Evolutionary conservation across 2,888 invertebrate species (phyloP).

Genomic region (Uropetala carovei): DNA sequence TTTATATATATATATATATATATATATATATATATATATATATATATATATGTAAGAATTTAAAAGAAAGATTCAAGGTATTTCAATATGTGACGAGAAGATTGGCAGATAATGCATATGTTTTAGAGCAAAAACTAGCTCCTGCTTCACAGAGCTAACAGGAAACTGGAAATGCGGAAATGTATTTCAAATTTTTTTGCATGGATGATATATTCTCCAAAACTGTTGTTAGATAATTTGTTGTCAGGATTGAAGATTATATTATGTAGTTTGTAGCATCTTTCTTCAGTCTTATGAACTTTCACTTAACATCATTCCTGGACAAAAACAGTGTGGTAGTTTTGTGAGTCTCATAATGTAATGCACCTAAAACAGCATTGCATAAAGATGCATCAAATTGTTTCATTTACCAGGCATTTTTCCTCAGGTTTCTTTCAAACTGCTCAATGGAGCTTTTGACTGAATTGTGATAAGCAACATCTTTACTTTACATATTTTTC

Average conservation of each 20-base stretch:
- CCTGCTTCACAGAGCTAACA: conserved; percentile 2
- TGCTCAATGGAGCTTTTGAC: not conserved
- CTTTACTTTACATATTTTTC: not conserved
- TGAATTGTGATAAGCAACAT: conserved; percentile 49
- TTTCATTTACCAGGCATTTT: not conserved
- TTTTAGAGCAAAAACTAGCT: conserved; percentile 32
- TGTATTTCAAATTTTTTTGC: conserved; percentile 37
- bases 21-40: too few relatives aligned
- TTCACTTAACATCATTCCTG: conserved; percentile 29
- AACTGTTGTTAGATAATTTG: conserved; percentile 39
- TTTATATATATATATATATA: too few relatives aligned
- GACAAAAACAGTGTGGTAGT: conserved; percentile 26
- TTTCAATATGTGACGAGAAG: conserved; percentile 3
- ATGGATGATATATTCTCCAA: conserved; percentile 53
- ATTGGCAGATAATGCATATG: not conserved
- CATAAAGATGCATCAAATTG: not conserved
- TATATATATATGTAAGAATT: conserved; percentile 42
- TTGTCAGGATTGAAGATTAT: conserved; percentile 21
- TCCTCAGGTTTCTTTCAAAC: not conserved
- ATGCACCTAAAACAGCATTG: not conserved
- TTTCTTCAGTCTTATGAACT: conserved; percentile 45
- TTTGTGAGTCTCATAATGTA: conserved; percentile 5
- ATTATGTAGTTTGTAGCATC: conserved; percentile 34
- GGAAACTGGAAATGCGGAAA: conserved; percentile 31
- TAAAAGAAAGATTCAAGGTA: not conserved